phyloP scores from a whole-genome alignment of 2,113 vertebrate genomes.

The Orientallactaga bullata region DNA sequence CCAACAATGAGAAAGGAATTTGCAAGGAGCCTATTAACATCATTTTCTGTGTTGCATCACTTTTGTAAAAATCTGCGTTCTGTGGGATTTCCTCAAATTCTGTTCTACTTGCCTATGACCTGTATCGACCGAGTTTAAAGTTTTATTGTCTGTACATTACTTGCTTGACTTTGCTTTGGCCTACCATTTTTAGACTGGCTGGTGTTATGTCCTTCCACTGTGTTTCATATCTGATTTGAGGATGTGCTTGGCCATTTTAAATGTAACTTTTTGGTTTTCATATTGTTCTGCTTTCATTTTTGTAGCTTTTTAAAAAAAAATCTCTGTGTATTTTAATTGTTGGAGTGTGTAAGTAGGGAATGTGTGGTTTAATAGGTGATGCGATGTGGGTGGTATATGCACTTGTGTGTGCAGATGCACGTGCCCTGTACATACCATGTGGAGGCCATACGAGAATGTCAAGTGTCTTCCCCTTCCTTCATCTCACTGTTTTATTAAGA shows the following conservation, averaged over 20 bases:
- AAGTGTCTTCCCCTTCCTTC: no score
- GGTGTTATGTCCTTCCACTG: background rate
- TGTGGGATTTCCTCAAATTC: background rate
- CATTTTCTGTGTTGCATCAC: background rate
- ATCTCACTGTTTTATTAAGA: no score
- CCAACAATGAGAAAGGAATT: no score
- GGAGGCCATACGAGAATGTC: no score
- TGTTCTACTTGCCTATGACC: background rate
- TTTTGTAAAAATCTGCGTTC: background rate
- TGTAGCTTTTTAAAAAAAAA: no score
- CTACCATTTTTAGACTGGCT: background rate
- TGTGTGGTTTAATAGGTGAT: no score
- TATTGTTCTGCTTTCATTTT: background rate
- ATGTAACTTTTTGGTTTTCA: conserved; percentile 32
- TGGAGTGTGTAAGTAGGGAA: no score
- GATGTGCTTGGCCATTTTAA: conserved; percentile 19
- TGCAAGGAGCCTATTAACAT: background rate
- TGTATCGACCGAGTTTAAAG: background rate
- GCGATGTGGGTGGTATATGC: no score
- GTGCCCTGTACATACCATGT: no score
- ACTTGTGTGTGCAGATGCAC: no score
- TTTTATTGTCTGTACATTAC: background rate
- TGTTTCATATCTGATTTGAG: conserved; percentile 43
- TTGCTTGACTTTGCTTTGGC: background rate
- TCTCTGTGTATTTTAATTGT: no score